These are phyloP conservation scores for Morone saxatilis DNA, from an alignment of 2,113 vertebrate species.

Conservation along the genomic window DNA sequence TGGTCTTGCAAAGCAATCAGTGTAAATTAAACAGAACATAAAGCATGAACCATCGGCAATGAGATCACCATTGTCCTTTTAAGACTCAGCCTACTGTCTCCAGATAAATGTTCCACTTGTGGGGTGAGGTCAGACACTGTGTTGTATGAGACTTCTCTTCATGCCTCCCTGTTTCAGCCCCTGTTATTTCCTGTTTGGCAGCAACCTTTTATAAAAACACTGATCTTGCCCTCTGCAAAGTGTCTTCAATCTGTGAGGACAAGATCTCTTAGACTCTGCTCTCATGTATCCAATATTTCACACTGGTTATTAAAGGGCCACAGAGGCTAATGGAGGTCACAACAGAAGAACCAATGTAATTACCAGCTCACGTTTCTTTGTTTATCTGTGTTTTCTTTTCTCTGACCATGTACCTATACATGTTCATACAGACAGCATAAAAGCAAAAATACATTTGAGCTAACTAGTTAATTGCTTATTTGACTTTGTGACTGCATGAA, in stretches of 20 bases:
- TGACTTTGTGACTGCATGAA: background rate
- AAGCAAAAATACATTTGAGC: constrained; percentile 6
- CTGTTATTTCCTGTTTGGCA: constrained; percentile 17
- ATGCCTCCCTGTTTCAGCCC: constrained; percentile 5
- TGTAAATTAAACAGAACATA: constrained; percentile 45
- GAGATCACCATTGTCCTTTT: constrained; percentile 32
- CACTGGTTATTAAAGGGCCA: constrained; percentile 22
- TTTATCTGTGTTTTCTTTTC: background rate
- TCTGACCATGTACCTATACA: background rate
- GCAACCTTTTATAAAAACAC: constrained; percentile 36
- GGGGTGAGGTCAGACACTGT: constrained; percentile 30
- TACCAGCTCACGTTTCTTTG: constrained; percentile 11
- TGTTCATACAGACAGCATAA: background rate
- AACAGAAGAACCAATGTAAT: constrained; percentile 25
- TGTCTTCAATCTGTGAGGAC: constrained; percentile 25
- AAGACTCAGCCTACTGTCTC: constrained; percentile 14
- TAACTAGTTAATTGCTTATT: background rate
- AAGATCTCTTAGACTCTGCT: constrained; percentile 38
- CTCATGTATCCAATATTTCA: constrained; percentile 19
- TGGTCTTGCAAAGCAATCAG: constrained; percentile 14
- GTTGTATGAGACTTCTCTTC: constrained; percentile 5
- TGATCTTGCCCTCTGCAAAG: constrained; percentile 30
- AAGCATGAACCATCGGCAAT: constrained; percentile 8
- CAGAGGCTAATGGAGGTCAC: constrained; percentile 49
- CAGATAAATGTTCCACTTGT: constrained; percentile 37